phyloP scores from a whole-genome alignment of 2,888 invertebrate species.

The Luperina nickerlii region DNA sequence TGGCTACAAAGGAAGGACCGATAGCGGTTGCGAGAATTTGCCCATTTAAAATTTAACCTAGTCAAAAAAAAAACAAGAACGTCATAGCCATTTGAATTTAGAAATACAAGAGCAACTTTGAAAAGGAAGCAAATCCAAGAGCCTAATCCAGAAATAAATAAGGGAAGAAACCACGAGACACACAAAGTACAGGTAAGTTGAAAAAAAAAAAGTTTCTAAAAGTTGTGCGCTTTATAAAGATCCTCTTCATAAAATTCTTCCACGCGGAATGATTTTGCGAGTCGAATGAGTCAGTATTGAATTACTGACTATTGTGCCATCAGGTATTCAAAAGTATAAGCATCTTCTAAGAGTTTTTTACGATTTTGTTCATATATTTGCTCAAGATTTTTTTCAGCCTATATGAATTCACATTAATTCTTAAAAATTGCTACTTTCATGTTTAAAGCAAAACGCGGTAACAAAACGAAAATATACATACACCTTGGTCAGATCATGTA shows the following conservation, averaged over 20 bases:
- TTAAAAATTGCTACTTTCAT: background rate
- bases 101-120: background rate
- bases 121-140: conserved; percentile 22
- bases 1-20: conserved; percentile 1
- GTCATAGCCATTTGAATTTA: background rate
- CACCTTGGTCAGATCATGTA: too few species aligned
- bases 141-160: conserved; percentile 32
- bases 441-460: background rate
- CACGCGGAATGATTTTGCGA: conserved; percentile 55
- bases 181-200: conserved; percentile 46
- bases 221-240: conserved; percentile 39
- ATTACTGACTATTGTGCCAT: conserved; percentile 62
- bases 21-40: background rate
- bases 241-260: conserved; percentile 52
- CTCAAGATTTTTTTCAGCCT: background rate
- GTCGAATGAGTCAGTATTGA: conserved; percentile 62
- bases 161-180: conserved; percentile 7
- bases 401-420: background rate
- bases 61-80: background rate
- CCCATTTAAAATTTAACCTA: background rate
- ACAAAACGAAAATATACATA: background rate
- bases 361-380: conserved; percentile 19
- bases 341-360: conserved; percentile 47
- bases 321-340: conserved; percentile 44
- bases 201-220: conserved; percentile 52